Evolutionary conservation across 2,113 vertebrate genomes (phyloP), one percentile per base, ranked within the genome.

Genomic region (Ursus arctos): DNA sequence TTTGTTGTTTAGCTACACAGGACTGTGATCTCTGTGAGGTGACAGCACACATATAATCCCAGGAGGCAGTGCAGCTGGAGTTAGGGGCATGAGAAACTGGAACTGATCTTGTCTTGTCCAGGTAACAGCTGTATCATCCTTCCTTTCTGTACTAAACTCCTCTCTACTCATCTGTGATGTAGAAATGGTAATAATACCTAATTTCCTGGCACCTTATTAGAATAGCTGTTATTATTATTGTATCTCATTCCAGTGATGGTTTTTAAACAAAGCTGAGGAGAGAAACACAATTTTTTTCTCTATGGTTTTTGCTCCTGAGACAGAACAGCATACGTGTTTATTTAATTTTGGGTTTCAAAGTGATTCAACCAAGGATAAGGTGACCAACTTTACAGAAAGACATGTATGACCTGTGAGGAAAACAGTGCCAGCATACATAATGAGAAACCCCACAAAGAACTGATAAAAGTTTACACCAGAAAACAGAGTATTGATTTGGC

Each of bases 251-350:
- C 57, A 65, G 21, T 28, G 59, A 71, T 26, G 86, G 31, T 57
- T 95, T 92, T 82, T 93, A 91, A 94, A 79, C 91, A 84, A 53
- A 95, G 6, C 19, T 85, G 63, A 94, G 15, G 10, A 82, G 87
- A 84, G 40, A 63, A 67, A 87, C n/a, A 59, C 22, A 13, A 72
- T 49, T 49, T 12, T 55, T 90, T 93, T 40, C n/a, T 77, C 31
- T 47, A 69, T n/a, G 59, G 69, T 31, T 93, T 96, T 93, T 96
- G 31, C 53, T 96, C 91, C 80, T 82, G 43, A 89, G 43, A 51
- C 10, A 55, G 22, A 92, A 16, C 28, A 72, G 33, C 33, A 47
- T 28, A 79, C 1, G 2, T 53, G 7, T 74, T 88, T 63, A 82
- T 93, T 87, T 53, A 55, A 53, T 83, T 47, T 16, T 80, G 57